Base-by-base conservation (phyloP, 2,888 invertebrate species). In the Teleogryllus oceanicus region DNA sequence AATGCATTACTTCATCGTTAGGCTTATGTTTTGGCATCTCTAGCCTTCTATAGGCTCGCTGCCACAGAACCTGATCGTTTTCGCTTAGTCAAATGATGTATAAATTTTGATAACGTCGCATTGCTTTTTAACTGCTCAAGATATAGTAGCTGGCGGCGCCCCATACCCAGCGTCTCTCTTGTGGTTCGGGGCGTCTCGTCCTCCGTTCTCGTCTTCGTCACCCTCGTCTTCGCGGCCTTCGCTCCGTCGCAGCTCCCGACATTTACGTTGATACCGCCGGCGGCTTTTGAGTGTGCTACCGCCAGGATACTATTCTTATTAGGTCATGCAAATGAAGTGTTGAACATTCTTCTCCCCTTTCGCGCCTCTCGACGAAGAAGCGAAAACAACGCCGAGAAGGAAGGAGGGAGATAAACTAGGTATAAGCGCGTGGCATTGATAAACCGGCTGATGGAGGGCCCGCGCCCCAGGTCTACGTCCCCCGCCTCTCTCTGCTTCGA, bases 21-120 rank as follows among this genome's bases (percentile, higher is more conserved):
- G 83, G 82, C 83, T 82, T 82, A 82, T 82, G 83, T 83, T 82
- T 82, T 82, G 82, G 83, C 82, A 79, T 81, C 80, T 78, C 62
- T 62, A 62, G 62, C 80, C 74, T 75, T 80, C 75, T 24, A 50
- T 74, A 62, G 74, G 37, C 49, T 37, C 50, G 77, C 77, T 21
- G 50, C 77, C 49, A 50, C 13, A 75, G 75, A 77, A 77, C 50
- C 77, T 77, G 77, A 77, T 77, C 77, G 77, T 83, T 83, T 83
- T 83, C 83, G 83, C 83, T 83, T 83, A 83, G 83, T 83, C 83
- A 83, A 83, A 83, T 83, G 83, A 83, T 83, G 83, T 83, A 83
- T 83, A 83, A 83, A 83, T 83, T 83, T 83, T 83, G 83, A 83
- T 83, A 83, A 83, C 81, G 82, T 80, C 80, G 82, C 81, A 78